phyloP scores from a whole-genome alignment of 1,140 invertebrate genomes.

The Drosophila nikananu region DNA sequence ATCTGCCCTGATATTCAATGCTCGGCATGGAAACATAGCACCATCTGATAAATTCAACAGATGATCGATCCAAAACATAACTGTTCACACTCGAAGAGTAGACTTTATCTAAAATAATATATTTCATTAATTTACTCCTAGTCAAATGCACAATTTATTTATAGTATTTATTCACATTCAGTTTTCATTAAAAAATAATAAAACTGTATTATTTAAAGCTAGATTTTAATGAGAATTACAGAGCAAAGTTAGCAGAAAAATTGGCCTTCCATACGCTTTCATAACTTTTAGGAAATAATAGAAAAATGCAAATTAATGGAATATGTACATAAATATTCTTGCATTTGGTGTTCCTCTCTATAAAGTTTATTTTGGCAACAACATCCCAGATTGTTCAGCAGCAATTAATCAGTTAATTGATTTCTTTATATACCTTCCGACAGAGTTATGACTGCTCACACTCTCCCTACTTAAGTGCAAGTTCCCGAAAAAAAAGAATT shows the following conservation, averaged over 20 bases:
- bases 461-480: conserved; percentile 19
- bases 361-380: not conserved
- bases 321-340: too few relatives aligned
- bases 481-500: conserved; percentile 41
- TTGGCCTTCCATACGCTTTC: not conserved
- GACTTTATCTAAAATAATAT: not conserved
- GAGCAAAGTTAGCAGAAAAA: not conserved
- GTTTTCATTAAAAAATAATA: not conserved
- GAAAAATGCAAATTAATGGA: not conserved
- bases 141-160: not conserved
- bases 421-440: conserved; percentile 12
- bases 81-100: conserved; percentile 26
- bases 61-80: conserved; percentile 43
- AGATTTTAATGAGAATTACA: not conserved
- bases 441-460: conserved; percentile 12
- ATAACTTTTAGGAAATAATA: not conserved
- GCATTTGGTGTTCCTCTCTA: conserved; percentile 3
- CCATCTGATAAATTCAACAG: conserved; percentile 49
- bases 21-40: conserved; percentile 44
- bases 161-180: not conserved
- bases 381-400: conserved; percentile 4
- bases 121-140: not conserved
- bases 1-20: conserved; percentile 70
- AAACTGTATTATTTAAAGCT: too few relatives aligned
- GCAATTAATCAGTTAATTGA: conserved; percentile 41